Conservation (phyloP, 2,113 vertebrate genomes). For the Macroglossus sobrinus region DNA sequence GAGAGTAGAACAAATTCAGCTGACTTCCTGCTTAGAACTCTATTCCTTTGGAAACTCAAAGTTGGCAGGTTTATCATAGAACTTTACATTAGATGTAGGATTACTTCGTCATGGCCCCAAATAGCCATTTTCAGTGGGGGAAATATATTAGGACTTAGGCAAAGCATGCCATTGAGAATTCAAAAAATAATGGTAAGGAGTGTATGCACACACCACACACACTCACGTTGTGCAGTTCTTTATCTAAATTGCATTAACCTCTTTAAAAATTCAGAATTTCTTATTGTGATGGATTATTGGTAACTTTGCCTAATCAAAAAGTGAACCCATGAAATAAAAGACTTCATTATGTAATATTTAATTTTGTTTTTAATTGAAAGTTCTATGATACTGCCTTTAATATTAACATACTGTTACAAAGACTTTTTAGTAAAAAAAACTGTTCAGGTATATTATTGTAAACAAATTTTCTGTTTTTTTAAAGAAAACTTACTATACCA, state of each 20-base stretch:
- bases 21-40: not conserved
- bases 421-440: not conserved
- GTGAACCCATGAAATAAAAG: not conserved
- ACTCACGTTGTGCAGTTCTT: not conserved
- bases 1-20: not conserved
- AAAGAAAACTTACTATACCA: too few species aligned
- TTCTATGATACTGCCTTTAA: not conserved
- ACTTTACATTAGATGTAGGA: not conserved
- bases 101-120: not conserved
- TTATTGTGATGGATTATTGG: not conserved
- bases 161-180: not conserved
- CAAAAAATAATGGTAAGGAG: not conserved
- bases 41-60: not conserved
- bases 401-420: not conserved
- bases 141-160: not conserved
- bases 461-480: not conserved
- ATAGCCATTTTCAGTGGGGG: not conserved
- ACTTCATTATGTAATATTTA: not conserved
- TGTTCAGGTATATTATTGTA: not conserved
- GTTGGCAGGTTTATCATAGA: not conserved
- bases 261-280: not conserved
- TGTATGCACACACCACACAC: too few species aligned
- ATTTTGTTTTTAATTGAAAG: constrained; percentile 9
- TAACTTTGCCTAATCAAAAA: not conserved
- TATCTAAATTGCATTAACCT: not conserved